phyloP scores from a whole-genome alignment of 2,888 invertebrate species.

The Nomada hirtipes region DNA sequence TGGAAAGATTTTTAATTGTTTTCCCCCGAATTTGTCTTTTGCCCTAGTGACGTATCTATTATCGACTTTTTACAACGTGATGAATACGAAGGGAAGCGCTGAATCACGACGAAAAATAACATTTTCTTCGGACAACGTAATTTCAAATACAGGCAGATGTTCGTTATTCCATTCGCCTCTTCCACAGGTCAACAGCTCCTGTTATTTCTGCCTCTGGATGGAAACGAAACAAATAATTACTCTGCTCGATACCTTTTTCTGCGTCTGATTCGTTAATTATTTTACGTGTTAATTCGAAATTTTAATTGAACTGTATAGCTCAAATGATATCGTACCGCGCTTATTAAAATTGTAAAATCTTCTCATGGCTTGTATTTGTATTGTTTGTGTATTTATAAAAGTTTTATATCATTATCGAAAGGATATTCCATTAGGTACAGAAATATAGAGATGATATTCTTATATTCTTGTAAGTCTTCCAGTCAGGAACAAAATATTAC shows the following conservation, averaged over 20 bases:
- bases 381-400: no score
- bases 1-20: no score
- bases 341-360: no score
- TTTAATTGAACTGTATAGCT: background rate
- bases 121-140: conserved; percentile 23
- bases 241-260: conserved; percentile 17
- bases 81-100: conserved; percentile 15
- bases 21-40: conserved; percentile 3
- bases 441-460: no score
- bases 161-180: conserved; percentile 33
- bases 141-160: conserved; percentile 35
- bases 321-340: background rate
- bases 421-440: no score
- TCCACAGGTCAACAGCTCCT: conserved; percentile 1
- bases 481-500: background rate
- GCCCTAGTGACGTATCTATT: conserved; percentile 14
- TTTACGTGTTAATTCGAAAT: background rate
- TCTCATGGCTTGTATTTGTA: no score
- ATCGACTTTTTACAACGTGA: conserved; percentile 22
- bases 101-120: conserved; percentile 38
- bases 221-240: conserved; percentile 34
- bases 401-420: no score
- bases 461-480: no score
- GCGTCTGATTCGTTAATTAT: background rate
- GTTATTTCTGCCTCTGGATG: conserved; percentile 27